Base-by-base conservation (phyloP, 2,797 vertebrate species). In the Huso huso region DNA sequence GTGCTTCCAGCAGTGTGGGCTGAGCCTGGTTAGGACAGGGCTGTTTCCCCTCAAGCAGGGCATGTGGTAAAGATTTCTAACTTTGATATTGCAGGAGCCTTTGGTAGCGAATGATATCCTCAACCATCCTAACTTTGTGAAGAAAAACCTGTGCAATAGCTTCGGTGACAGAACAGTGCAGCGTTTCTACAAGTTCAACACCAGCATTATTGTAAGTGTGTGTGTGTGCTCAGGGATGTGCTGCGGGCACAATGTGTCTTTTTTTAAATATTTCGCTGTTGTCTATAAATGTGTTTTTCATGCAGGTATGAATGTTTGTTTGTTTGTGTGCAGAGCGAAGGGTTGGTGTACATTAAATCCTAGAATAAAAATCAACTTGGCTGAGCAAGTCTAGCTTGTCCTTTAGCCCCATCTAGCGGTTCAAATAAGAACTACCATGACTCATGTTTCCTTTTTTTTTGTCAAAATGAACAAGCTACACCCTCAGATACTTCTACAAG, bases 131-230 rank as follows among this genome's bases (percentile, higher is more conserved):
- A 96, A 98, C 78, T 99, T 99, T 0, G 97, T 99, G 48, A 98
- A 98, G 86, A 99, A 99, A 68, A 93, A 98, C 71, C 87, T 91
- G 73, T 96, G 97, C 59, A 99, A 99, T 87, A 98, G 96, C 86
- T 98, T 99, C 87, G 97, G 94, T 3, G 97, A 99, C 87, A 89
- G 97, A 70, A 98, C 97, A 0, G 96, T 98, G 71, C 96, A 99
- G 80, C 88, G 97, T 65, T 98, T 97, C 85, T 99, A 99, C 68
- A 98, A 98, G 77, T 99, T 99, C 77, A 98, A 99, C 77, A 97
- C 95, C 49, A 97, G 94, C 83, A 89, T 99, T 0, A 82, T 90
- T 90, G 93, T 94, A 72, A 86, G 92, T 70, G 6, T 5, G 8
- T 2, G 10, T 37, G 55, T 58, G 10, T 6, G 11, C 7, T 6